Percentiles rank a stretch among this genome's conserved stretches.
These are phyloP conservation scores for Cheilosia urbana DNA, from an alignment of 2,888 invertebrate genomes.

Conservation along the genomic window DNA sequence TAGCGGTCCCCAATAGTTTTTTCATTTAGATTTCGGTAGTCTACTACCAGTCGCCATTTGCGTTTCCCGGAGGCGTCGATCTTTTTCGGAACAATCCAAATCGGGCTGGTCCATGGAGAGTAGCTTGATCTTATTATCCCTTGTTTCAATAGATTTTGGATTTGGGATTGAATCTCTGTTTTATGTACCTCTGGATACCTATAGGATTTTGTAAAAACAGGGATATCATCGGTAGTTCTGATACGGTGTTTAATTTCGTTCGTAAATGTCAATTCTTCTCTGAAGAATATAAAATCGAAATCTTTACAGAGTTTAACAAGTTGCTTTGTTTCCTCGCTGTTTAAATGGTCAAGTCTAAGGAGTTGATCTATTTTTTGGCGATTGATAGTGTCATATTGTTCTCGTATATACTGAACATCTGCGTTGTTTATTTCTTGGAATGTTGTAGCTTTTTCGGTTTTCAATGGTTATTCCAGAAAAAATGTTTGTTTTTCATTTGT, in stretches of 20 bases:
- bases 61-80: background rate
- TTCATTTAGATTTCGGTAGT: constrained; percentile 9
- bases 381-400: constrained; percentile 2
- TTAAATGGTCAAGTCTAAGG: no score
- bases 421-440: no score
- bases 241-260: constrained; percentile 14
- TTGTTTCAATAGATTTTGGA: constrained; percentile 3
- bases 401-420: background rate
- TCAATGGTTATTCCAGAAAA: no score
- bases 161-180: constrained; percentile 7
- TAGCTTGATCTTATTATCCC: no score
- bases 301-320: no score
- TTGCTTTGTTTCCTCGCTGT: no score
- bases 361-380: no score
- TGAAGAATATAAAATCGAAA: no score
- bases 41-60: constrained; percentile 11
- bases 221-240: constrained; percentile 16
- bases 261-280: no score
- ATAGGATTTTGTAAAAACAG: background rate
- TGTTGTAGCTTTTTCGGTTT: no score
- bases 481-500: no score
- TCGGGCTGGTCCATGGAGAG: constrained; percentile 20
- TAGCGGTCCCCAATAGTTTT: no score
- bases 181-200: constrained; percentile 12
- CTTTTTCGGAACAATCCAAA: constrained; percentile 16